A percentile compares a stretch with the other conserved stretches of the same genome.
These are phyloP conservation scores for Thyatira batis DNA, from an alignment of 2,888 invertebrate genomes.

Conservation along the genomic window DNA sequence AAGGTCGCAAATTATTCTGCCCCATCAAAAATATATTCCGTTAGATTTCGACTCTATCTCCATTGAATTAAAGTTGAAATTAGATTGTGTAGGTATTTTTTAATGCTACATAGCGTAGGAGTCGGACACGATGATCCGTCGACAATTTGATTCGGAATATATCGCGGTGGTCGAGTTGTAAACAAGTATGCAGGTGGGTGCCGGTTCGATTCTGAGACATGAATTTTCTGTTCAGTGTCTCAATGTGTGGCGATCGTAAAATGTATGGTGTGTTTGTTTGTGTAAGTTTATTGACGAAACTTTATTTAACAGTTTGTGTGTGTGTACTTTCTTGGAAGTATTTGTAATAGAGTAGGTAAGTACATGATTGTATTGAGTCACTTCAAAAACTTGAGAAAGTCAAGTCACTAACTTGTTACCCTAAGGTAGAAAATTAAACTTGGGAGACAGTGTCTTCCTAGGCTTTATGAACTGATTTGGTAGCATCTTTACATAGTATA, in stretches of 20 bases:
- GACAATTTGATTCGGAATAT: conserved; percentile 77
- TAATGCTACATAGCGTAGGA: conserved; percentile 57
- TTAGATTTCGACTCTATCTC: conserved; percentile 13
- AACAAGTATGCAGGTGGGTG: conserved; percentile 70
- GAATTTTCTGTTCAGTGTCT: conserved; percentile 53
- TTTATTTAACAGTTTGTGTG: background rate
- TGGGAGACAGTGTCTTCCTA: too few relatives aligned
- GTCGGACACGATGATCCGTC: conserved; percentile 70
- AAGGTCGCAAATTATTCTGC: conserved; percentile 66
- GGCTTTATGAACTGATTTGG: too few relatives aligned
- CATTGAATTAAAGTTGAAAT: conserved; percentile 30
- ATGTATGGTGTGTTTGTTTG: conserved; percentile 36
- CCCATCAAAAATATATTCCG: conserved; percentile 20
- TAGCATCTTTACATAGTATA: too few relatives aligned
- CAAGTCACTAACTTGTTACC: too few relatives aligned
- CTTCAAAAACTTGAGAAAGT: too few relatives aligned
- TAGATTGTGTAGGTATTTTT: conserved; percentile 13
- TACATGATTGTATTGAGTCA: too few relatives aligned
- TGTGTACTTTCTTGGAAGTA: background rate
- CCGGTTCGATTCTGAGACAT: conserved; percentile 57
- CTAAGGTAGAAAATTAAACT: too few relatives aligned
- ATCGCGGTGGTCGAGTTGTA: conserved; percentile 64
- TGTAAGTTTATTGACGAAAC: conserved; percentile 31
- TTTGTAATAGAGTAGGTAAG: too few relatives aligned
- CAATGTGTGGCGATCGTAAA: conserved; percentile 56